Conservation (phyloP, 2,888 invertebrate genomes). For the Pachycephus smyrnensis region DNA sequence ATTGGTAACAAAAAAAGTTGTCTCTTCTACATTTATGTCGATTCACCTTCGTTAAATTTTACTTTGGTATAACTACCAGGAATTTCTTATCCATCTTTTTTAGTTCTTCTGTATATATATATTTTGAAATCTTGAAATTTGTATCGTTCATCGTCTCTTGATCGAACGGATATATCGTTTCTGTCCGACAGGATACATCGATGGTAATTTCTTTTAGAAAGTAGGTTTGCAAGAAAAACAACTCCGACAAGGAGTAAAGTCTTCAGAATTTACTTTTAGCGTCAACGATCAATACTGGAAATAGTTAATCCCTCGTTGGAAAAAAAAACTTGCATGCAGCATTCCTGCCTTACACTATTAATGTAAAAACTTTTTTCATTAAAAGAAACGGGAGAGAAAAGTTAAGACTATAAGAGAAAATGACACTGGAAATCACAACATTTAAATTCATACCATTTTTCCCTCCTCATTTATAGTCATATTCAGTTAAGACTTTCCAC, state of each 20-base stretch:
- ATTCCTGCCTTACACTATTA: conserved; percentile 11
- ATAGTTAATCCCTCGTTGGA: neutral
- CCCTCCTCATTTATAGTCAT: neutral
- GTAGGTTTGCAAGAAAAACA: neutral
- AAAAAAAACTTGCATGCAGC: conserved; percentile 10
- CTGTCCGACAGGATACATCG: neutral
- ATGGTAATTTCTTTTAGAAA: neutral
- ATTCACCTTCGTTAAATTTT: neutral
- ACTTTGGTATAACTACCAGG: neutral
- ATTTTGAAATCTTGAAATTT: neutral
- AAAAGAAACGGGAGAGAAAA: neutral
- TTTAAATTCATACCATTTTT: neutral
- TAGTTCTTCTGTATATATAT: neutral
- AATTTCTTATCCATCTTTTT: neutral
- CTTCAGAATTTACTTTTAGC: neutral
- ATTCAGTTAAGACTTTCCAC: neutral
- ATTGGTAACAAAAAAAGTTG: neutral
- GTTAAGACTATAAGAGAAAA: neutral
- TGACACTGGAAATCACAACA: neutral
- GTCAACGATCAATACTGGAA: neutral
- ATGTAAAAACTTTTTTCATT: neutral
- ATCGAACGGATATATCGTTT: neutral
- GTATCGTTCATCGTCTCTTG: neutral
- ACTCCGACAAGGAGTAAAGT: neutral
- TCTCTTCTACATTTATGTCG: neutral